phyloP scores from a whole-genome alignment of 2,797 vertebrate genomes.

The Spinus olivaceus region DNA sequence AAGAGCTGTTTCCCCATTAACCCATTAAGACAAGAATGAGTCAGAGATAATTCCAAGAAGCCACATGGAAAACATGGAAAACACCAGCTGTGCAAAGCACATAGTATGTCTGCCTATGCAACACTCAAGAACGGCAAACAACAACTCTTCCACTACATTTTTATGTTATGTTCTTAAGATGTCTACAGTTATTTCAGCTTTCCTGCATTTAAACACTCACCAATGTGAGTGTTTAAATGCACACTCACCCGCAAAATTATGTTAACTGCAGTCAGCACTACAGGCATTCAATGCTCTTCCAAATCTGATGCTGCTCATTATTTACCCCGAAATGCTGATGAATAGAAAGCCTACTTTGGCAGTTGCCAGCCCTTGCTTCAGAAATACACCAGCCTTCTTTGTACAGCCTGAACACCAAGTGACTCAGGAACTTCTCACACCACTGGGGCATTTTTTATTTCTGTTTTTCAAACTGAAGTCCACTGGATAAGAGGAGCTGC shows the following conservation, averaged over 20 bases:
- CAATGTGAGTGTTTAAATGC: too few relatives aligned
- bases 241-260: not conserved
- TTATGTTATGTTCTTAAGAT: not conserved
- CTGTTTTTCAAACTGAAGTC: not conserved
- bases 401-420: not conserved
- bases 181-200: not conserved
- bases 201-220: not conserved
- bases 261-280: not conserved
- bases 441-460: not conserved
- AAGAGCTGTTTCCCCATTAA: not conserved
- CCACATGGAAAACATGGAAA: fast-evolving
- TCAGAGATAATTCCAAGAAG: not conserved
- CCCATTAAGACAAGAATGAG: not conserved
- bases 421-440: not conserved
- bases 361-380: not conserved
- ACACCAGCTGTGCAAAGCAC: fast-evolving
- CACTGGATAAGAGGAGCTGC: not conserved
- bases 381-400: not conserved
- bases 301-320: not conserved
- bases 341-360: not conserved
- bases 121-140: not conserved
- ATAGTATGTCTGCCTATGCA: fast-evolving
- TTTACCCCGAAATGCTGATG: not conserved
- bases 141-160: not conserved
- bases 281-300: not conserved